Evolutionary conservation across 1,140 invertebrate species (phyloP).

Genomic region (Aphelinus atriplicis): DNA sequence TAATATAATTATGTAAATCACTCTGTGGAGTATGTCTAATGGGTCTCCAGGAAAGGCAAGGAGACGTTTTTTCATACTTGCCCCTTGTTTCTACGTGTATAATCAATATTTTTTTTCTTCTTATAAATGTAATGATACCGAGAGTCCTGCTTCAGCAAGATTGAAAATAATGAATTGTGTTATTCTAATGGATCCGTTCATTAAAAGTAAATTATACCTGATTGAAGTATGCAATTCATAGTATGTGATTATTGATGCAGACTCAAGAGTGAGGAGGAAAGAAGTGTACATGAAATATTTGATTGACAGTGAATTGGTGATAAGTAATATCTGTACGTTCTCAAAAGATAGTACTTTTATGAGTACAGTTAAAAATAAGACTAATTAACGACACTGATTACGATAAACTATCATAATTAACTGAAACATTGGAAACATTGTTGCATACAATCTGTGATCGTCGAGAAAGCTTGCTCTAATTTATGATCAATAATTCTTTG

Average conservation of each 20-base stretch:
- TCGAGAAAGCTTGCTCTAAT: background rate
- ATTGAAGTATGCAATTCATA: slow-evolving; percentile 2
- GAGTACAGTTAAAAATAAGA: background rate
- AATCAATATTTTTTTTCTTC: background rate
- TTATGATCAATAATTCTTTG: no score
- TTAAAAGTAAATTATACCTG: background rate
- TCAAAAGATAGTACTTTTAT: background rate
- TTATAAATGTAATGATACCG: background rate
- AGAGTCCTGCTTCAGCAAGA: slow-evolving; percentile 1
- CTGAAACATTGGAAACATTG: slow-evolving; percentile 4
- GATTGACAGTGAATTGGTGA: background rate
- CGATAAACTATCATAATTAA: background rate
- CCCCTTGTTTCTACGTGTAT: background rate
- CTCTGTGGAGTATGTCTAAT: slow-evolving; percentile 19
- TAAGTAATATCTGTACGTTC: background rate
- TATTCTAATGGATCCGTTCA: slow-evolving; percentile 14
- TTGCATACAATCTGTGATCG: background rate
- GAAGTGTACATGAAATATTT: slow-evolving; percentile 1
- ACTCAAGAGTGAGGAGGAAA: background rate
- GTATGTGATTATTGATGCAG: slow-evolving; percentile 7
- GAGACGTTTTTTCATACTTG: background rate
- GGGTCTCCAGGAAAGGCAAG: slow-evolving; percentile 7
- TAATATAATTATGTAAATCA: slow-evolving; percentile 36
- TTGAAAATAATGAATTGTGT: slow-evolving; percentile 15
- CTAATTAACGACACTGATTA: background rate